Percentiles rank a stretch among this genome's conserved stretches.
Conservation (phyloP, 2,113 vertebrate genomes). For the Sciurus niger region DNA sequence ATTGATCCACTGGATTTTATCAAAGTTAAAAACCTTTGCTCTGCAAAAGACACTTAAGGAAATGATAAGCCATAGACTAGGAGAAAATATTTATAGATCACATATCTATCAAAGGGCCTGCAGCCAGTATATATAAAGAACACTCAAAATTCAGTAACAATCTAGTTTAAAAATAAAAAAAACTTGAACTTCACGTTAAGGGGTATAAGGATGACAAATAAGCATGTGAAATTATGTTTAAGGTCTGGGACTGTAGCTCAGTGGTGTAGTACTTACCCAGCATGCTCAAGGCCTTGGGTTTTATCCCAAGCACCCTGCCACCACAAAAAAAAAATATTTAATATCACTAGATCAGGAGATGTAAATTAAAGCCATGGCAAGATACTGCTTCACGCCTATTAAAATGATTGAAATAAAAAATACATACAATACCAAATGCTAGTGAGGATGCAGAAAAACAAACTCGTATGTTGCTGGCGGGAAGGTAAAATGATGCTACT, state of each 20-base stretch:
- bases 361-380: slow-evolving; percentile 25
- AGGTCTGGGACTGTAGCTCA: no score
- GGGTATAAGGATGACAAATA: background rate
- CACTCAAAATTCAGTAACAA: background rate
- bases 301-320: background rate
- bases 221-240: background rate
- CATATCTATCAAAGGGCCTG: background rate
- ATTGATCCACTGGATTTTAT: background rate
- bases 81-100: slow-evolving; percentile 46
- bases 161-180: slow-evolving; percentile 40
- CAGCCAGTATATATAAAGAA: slow-evolving; percentile 25
- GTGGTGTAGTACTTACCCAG: no score
- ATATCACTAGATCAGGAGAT: background rate
- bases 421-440: background rate
- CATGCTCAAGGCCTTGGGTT: background rate
- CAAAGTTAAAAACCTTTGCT: slow-evolving; percentile 34
- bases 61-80: background rate
- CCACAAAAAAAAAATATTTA: background rate
- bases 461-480: background rate
- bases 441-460: background rate
- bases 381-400: background rate
- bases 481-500: background rate
- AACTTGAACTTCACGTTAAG: background rate
- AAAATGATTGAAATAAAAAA: slow-evolving; percentile 36
- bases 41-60: slow-evolving; percentile 17